Evolutionary conservation across 2,113 vertebrate genomes (phyloP).

Genomic region (Gallinago media): DNA sequence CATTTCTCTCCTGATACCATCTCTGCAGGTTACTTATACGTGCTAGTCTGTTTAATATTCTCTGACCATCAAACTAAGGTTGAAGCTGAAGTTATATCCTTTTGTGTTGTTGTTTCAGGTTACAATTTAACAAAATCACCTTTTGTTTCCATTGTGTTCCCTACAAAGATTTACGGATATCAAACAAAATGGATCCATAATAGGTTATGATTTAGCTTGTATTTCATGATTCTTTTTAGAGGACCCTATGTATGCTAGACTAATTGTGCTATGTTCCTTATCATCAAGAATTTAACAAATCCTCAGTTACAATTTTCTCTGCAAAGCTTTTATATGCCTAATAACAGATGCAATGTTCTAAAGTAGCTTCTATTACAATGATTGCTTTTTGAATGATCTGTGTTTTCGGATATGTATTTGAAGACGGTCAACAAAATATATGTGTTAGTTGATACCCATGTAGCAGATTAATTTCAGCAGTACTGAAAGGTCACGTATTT

Average conservation of each 20-base stretch:
- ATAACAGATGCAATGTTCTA: not conserved
- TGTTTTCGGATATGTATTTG: not conserved
- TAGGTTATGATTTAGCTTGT: not conserved
- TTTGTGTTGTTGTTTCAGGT: not conserved
- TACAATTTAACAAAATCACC: not conserved
- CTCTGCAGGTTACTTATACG: not conserved
- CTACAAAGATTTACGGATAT: not conserved
- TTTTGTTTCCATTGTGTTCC: not conserved
- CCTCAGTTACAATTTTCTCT: not conserved
- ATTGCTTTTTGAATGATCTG: not conserved
- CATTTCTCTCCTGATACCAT: not conserved
- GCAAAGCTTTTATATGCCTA: not conserved
- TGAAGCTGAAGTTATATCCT: not conserved
- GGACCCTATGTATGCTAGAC: not conserved
- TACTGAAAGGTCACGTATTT: not conserved
- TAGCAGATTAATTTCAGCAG: not conserved
- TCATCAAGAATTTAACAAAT: not conserved
- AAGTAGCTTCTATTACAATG: not conserved
- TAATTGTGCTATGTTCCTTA: not conserved
- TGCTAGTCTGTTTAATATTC: not conserved
- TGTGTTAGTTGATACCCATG: not conserved
- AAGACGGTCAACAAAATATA: not conserved
- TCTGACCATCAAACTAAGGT: not conserved
- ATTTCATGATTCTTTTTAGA: not conserved
- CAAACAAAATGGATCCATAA: not conserved